These are phyloP conservation scores for Oncorhynchus masou DNA, from an alignment of 2,113 vertebrate genomes.

Conservation along the genomic window DNA sequence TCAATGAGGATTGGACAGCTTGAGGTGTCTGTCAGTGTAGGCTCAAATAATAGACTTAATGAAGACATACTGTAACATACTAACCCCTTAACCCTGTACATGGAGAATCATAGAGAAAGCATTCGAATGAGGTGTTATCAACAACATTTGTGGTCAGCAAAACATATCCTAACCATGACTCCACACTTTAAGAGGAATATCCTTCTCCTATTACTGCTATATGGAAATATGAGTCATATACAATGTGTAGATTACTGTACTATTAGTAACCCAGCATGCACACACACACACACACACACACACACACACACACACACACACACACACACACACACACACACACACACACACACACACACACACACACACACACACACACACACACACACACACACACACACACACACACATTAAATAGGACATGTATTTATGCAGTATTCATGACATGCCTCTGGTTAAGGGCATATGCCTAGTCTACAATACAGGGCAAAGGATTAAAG, in stretches of 20 bases:
- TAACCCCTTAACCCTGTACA: background rate
- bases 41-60: conserved; percentile 42
- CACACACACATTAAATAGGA: background rate
- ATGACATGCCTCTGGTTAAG: background rate
- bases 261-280: no score
- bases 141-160: background rate
- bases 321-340: no score
- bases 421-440: background rate
- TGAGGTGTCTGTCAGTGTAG: conserved; percentile 11
- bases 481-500: conserved; percentile 21
- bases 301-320: no score
- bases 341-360: no score
- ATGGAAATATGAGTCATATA: no score
- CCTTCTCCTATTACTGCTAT: background rate
- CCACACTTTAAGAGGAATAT: background rate
- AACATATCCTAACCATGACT: background rate
- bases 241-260: no score
- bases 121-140: conserved; percentile 5
- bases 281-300: no score
- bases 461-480: conserved; percentile 7
- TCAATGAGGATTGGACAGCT: conserved; percentile 25
- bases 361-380: no score
- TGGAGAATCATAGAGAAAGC: conserved; percentile 2
- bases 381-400: no score
- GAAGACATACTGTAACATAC: conserved; percentile 31